Conservation (phyloP, 1,140 invertebrate genomes). For the Helicoverpa armigera region DNA sequence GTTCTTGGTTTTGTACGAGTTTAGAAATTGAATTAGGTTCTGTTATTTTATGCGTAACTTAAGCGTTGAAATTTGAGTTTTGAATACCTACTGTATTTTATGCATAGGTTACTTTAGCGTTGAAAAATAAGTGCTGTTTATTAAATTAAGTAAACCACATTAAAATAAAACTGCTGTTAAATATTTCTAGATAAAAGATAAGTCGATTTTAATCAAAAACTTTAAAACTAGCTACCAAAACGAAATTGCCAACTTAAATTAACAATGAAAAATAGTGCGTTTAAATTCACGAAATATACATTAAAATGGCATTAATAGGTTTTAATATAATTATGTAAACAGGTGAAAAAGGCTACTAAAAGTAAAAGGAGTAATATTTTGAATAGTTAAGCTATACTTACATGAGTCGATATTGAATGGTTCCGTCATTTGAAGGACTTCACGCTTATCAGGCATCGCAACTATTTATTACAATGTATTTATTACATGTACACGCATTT, state of each 20-base stretch:
- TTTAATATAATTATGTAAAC: not conserved
- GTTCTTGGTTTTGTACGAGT: not conserved
- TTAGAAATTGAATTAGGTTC: not conserved
- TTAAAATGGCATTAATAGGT: not conserved
- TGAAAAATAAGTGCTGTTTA: too few relatives aligned
- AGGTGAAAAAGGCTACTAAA: not conserved
- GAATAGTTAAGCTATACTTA: not conserved
- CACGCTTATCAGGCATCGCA: not conserved
- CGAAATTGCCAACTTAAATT: not conserved
- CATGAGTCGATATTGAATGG: not conserved
- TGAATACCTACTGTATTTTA: too few relatives aligned
- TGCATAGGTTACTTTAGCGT: too few relatives aligned
- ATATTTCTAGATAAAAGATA: too few relatives aligned
- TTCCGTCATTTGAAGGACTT: not conserved
- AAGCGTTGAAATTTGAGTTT: not conserved
- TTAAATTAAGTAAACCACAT: too few relatives aligned
- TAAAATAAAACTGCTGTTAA: too few relatives aligned
- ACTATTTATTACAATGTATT: constrained; percentile 16
- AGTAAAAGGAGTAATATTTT: not conserved
- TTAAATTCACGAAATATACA: constrained; percentile 1
- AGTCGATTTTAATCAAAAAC: too few relatives aligned
- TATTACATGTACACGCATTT: constrained; percentile 2
- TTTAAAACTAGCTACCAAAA: not conserved
- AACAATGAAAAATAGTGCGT: not conserved
- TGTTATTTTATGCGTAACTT: not conserved